Percentiles rank a stretch among this genome's conserved stretches.
Conservation (phyloP, 2,113 vertebrate species). For the Hylia prasina region DNA sequence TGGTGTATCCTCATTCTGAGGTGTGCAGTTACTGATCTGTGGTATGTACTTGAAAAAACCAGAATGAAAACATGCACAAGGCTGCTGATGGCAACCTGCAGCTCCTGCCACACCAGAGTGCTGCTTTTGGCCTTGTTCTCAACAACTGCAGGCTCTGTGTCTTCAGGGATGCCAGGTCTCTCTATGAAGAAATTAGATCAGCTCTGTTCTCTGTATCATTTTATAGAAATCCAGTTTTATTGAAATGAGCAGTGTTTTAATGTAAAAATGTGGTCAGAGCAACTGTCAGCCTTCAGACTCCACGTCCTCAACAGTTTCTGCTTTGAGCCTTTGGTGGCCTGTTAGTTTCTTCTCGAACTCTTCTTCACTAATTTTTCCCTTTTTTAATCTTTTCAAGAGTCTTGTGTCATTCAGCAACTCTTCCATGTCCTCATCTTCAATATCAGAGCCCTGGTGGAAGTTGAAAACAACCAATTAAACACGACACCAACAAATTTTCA, state of each 20-base stretch:
- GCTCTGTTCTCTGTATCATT: background rate
- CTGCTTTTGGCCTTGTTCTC: background rate
- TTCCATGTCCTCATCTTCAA: constrained; percentile 84
- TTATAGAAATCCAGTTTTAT: constrained; percentile 9
- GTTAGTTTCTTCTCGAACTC: constrained; percentile 88
- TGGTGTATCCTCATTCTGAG: background rate
- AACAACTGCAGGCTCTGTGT: background rate
- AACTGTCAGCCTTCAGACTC: constrained; percentile 16
- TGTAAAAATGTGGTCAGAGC: background rate
- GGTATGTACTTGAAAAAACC: background rate
- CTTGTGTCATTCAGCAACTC: constrained; percentile 90
- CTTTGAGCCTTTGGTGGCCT: background rate
- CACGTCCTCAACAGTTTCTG: background rate
- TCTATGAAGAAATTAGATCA: background rate
- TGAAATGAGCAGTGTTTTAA: background rate
- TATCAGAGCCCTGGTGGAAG: constrained; percentile 78
- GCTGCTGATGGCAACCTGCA: background rate
- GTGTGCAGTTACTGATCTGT: background rate
- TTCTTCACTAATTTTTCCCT: constrained; percentile 86
- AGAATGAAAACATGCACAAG: background rate
- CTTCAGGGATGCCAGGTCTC: background rate
- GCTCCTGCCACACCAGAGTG: background rate
- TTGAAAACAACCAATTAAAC: background rate
- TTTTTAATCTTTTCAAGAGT: constrained; percentile 90
- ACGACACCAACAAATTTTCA: background rate